Evolutionary conservation across 2,888 invertebrate species (phyloP).

Genomic region (Xestia rhomboidea): DNA sequence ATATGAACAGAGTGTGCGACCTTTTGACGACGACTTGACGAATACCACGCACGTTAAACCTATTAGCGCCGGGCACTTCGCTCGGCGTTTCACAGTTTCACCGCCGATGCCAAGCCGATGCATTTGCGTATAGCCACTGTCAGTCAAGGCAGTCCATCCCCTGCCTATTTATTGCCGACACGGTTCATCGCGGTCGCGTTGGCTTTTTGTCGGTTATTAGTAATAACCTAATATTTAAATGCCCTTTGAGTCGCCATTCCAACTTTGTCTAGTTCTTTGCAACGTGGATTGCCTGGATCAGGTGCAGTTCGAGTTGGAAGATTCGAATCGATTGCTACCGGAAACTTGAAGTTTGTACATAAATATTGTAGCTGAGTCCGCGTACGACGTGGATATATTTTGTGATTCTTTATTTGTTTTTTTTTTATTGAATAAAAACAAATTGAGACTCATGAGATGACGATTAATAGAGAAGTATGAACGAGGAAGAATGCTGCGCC

Average conservation of each 20-base stretch:
- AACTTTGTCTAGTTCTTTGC: background rate
- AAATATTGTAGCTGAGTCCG: slow-evolving; percentile 16
- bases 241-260: background rate
- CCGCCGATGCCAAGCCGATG: background rate
- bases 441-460: background rate
- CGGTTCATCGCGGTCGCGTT: background rate
- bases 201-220: background rate
- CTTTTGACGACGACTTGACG: slow-evolving; percentile 3
- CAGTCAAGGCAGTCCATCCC: background rate
- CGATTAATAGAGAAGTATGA: background rate
- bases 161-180: background rate
- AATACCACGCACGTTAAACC: background rate
- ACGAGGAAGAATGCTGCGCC: background rate
- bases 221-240: slow-evolving; percentile 8
- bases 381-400: slow-evolving; percentile 1
- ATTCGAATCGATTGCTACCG: slow-evolving; percentile 27
- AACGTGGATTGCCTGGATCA: slow-evolving; percentile 21
- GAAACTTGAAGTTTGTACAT: slow-evolving; percentile 6
- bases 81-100: slow-evolving; percentile 20
- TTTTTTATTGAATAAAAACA: background rate
- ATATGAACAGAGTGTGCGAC: slow-evolving; percentile 7
- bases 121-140: slow-evolving; percentile 3
- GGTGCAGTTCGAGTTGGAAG: slow-evolving; percentile 25
- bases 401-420: slow-evolving; percentile 4
- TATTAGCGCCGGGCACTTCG: background rate